phyloP scores from a whole-genome alignment of 2,888 invertebrate genomes.

The Clanis bilineata region DNA sequence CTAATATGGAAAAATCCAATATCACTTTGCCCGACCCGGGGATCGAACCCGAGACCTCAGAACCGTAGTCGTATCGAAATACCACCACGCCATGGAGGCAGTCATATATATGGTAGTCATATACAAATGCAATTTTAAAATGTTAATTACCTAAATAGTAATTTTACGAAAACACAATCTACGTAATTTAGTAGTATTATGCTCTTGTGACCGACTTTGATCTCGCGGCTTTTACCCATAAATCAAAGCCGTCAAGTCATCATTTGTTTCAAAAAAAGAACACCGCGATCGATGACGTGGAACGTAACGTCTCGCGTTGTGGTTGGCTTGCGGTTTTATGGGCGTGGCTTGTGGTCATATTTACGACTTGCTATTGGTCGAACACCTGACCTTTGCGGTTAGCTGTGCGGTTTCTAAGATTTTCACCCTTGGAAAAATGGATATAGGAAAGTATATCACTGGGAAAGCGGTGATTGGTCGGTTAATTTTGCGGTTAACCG shows the following conservation, averaged over 20 bases:
- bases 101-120: too few species aligned
- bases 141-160: too few species aligned
- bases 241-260: slow-evolving; percentile 1
- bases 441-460: slow-evolving; percentile 73
- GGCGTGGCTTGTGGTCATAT: slow-evolving; percentile 85
- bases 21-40: too few species aligned
- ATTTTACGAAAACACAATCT: neutral
- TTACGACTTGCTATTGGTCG: slow-evolving; percentile 83
- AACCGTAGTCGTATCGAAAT: too few species aligned
- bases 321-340: slow-evolving; percentile 85
- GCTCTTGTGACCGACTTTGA: neutral
- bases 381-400: slow-evolving; percentile 82
- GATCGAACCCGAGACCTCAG: too few species aligned
- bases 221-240: neutral
- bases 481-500: slow-evolving; percentile 79
- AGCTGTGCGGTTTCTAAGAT: slow-evolving; percentile 84
- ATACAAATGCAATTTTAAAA: too few species aligned
- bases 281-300: slow-evolving; percentile 69
- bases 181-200: neutral
- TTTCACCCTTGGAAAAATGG: slow-evolving; percentile 80
- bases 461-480: slow-evolving; percentile 65
- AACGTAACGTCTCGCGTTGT: slow-evolving; percentile 77
- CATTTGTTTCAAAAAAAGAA: slow-evolving; percentile 61
- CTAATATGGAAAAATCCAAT: too few species aligned
- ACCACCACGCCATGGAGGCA: too few species aligned